Conservation (phyloP, 2,113 vertebrate species). For the Bubo blakistoni region DNA sequence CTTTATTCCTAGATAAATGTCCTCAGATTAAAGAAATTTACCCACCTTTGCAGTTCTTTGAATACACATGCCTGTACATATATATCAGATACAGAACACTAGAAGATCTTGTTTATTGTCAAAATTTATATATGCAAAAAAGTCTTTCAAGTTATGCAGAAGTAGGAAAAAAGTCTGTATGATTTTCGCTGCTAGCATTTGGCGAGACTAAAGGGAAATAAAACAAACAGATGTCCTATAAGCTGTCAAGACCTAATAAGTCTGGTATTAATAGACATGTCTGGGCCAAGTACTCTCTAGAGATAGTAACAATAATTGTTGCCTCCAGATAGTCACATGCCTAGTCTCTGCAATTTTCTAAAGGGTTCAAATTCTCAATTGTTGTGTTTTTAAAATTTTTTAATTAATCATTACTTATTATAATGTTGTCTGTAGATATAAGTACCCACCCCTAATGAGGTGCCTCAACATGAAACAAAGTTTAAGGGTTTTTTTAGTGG, state of each 20-base stretch:
- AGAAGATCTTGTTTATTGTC: background rate
- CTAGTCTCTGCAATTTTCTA: slow-evolving; percentile 25
- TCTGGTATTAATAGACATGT: slow-evolving; percentile 70
- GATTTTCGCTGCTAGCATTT: slow-evolving; percentile 51
- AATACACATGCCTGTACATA: background rate
- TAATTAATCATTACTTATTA: slow-evolving; percentile 16
- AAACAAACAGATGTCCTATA: slow-evolving; percentile 56
- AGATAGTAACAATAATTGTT: slow-evolving; percentile 64
- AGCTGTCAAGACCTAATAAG: slow-evolving; percentile 70
- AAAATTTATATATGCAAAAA: slow-evolving; percentile 14
- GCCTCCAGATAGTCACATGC: slow-evolving; percentile 48
- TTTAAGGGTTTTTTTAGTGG: background rate
- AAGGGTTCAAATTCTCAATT: slow-evolving; percentile 28
- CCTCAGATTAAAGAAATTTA: slow-evolving; percentile 3
- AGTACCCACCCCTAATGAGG: background rate
- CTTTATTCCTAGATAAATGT: background rate
- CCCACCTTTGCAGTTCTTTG: background rate
- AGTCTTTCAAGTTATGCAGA: slow-evolving; percentile 7
- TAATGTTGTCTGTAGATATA: background rate
- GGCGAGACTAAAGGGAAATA: slow-evolving; percentile 44
- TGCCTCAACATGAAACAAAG: slow-evolving; percentile 2
- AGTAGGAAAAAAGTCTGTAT: background rate
- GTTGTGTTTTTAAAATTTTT: background rate
- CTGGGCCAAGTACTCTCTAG: slow-evolving; percentile 65
- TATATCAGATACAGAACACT: background rate